Percentiles rank a stretch among this genome's conserved stretches.
Conservation (phyloP, 2,797 vertebrate genomes). For the Premnoplex brunnescens region DNA sequence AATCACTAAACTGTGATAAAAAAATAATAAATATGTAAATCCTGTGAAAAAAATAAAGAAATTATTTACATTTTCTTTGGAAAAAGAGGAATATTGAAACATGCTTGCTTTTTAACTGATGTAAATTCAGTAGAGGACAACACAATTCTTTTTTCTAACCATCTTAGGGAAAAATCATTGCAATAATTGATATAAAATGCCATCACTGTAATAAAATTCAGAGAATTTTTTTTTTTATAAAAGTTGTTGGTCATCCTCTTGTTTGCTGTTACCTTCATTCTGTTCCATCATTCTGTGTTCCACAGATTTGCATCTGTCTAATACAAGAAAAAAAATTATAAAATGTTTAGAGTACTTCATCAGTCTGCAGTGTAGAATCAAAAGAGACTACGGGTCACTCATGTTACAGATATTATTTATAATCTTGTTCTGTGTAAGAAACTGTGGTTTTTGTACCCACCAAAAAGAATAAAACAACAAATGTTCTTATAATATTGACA, state of each 20-base stretch:
- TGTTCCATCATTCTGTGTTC: slow-evolving; percentile 80
- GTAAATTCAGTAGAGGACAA: slow-evolving; percentile 95
- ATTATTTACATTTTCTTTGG: slow-evolving; percentile 90
- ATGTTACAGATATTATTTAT: slow-evolving; percentile 81
- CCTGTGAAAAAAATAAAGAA: slow-evolving; percentile 85
- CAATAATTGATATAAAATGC: slow-evolving; percentile 98
- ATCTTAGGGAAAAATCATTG: slow-evolving; percentile 97
- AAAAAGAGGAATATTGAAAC: slow-evolving; percentile 85
- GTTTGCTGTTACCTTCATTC: slow-evolving; percentile 87
- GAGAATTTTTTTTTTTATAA: slow-evolving; percentile 86
- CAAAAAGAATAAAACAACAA: slow-evolving; percentile 82
- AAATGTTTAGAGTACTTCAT: slow-evolving; percentile 81
- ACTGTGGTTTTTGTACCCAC: slow-evolving; percentile 84
- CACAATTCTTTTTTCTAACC: slow-evolving; percentile 95
- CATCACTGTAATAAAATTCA: slow-evolving; percentile 92
- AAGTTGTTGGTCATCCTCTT: slow-evolving; percentile 85
- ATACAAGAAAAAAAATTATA: slow-evolving; percentile 78
- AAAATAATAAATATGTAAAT: slow-evolving; percentile 96
- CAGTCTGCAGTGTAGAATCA: slow-evolving; percentile 77
- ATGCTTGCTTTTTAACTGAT: slow-evolving; percentile 97
- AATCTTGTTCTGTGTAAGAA: slow-evolving; percentile 82
- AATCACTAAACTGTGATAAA: slow-evolving; percentile 86
- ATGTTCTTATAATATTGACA: slow-evolving; percentile 82
- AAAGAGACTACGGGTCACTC: slow-evolving; percentile 77
- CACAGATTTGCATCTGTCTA: slow-evolving; percentile 84